Evolutionary conservation across 2,888 invertebrate species (phyloP).

Genomic region (Pristionchus maxplancki): DNA sequence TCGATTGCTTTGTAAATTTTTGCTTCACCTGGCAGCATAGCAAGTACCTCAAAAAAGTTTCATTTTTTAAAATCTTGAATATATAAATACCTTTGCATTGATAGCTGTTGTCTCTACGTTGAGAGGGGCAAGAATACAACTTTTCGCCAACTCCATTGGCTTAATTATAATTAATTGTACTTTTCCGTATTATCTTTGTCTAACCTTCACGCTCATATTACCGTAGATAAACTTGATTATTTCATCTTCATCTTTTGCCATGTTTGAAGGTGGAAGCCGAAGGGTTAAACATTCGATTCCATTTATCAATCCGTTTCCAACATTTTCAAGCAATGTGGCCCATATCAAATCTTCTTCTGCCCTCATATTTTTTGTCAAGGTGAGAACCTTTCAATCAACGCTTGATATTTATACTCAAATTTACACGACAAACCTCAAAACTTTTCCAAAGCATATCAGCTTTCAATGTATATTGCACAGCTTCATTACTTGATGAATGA

Average conservation of each 20-base stretch:
- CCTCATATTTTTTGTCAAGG: not conserved
- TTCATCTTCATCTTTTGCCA: not conserved
- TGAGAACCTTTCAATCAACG: not conserved
- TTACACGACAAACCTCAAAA: no score
- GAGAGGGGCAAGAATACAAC: not conserved
- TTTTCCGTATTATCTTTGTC: no score
- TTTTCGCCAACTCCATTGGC: not conserved
- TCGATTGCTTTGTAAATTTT: not conserved
- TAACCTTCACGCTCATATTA: no score
- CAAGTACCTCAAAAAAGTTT: not conserved
- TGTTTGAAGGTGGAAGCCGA: not conserved
- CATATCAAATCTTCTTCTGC: not conserved
- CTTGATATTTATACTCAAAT: not conserved
- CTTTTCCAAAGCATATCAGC: no score
- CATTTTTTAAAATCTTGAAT: not conserved
- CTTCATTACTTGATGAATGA: not conserved
- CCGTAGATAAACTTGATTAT: not conserved
- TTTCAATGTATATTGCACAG: not conserved
- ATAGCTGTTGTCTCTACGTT: not conserved
- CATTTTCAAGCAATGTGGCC: not conserved
- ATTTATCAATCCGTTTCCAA: not conserved
- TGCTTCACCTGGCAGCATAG: not conserved
- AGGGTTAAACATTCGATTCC: not conserved
- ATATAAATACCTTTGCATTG: not conserved
- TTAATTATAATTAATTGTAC: not conserved